Base-by-base conservation (phyloP, 2,113 vertebrate genomes). In the Solea solea region DNA sequence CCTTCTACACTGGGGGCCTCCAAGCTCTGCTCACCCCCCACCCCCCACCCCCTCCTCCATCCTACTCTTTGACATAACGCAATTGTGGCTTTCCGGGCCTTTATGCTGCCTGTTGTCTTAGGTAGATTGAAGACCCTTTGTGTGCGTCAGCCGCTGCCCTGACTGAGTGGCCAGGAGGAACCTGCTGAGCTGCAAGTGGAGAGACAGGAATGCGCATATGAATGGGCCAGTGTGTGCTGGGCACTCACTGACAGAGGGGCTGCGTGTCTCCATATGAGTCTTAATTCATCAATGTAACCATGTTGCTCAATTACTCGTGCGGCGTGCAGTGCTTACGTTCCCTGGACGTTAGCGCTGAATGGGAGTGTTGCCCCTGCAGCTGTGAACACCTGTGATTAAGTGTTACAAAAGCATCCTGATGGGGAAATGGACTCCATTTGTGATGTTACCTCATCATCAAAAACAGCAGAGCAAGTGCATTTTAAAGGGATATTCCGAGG, bases 161-260 rank as follows among this genome's bases (percentile, higher is more conserved):
- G 34, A 34, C 89, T 84, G 87, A 88, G 89, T 85, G 85, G 88
- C 76, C 55, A 52, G 68, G 86, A 89, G 87, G 85, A 88, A 86
- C 85, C 86, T 83, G 87, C 88, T 86, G 89, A 63, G 74, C 80
- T 76, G 76, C 39, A 27, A 89, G 90, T 67, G 75, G 82, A 90
- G 90, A 87, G 87, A 90, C 85, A 88, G 90, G 91, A 91, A 91
- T 91, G 90, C 65, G 77, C 86, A 85, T 88, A 86, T 91, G 88
- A 92, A 91, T 88, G 74, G 87, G 39, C 83, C 52, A 84, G 87
- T 86, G 84, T 89, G 84, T 87, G 80, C 77, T 59, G 83, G 79
- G 87, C 88, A 90, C 90, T 87, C 91, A 89, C 90, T 89, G 86
- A 91, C 75, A 85, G 86, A 88, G 76, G 81, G 79, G 72, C 78